Conservation (phyloP, 2,797 vertebrate species). For the Acanthornis magna region DNA sequence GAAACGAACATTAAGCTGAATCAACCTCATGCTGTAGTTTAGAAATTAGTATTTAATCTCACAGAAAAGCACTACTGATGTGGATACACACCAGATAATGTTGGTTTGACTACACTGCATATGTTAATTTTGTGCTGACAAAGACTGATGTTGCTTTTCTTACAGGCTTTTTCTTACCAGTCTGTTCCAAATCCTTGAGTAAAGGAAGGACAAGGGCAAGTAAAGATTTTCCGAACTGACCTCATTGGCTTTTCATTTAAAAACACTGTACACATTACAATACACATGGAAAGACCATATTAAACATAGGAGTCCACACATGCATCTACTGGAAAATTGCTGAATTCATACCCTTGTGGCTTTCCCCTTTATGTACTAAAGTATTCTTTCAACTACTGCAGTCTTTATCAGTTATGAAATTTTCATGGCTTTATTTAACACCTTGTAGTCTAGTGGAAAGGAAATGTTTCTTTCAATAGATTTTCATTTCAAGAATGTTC, state of each 20-base stretch:
- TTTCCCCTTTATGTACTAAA: slow-evolving; percentile 33
- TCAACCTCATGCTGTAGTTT: background rate
- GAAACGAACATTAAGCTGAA: background rate
- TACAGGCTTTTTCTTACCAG: background rate
- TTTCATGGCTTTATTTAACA: slow-evolving; percentile 58
- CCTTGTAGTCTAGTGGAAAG: slow-evolving; percentile 25
- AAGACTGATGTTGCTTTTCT: background rate
- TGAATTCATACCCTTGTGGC: slow-evolving; percentile 19
- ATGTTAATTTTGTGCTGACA: background rate
- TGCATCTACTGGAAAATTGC: slow-evolving; percentile 19
- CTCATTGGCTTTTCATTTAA: slow-evolving; percentile 15
- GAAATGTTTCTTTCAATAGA: slow-evolving; percentile 55
- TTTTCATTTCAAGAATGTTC: slow-evolving; percentile 57
- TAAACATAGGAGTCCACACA: slow-evolving; percentile 9
- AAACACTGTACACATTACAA: slow-evolving; percentile 6
- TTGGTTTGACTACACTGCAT: background rate
- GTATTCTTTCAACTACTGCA: slow-evolving; percentile 26
- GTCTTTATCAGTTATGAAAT: slow-evolving; percentile 43
- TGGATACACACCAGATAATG: background rate
- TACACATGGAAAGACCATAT: slow-evolving; percentile 3
- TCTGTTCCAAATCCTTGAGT: background rate
- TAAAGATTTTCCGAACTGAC: background rate
- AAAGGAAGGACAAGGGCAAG: background rate
- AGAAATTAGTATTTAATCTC: background rate
- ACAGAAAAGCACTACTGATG: background rate